Evolutionary conservation across 1,140 invertebrate species (phyloP).

Genomic region (Drosophila serrata): DNA sequence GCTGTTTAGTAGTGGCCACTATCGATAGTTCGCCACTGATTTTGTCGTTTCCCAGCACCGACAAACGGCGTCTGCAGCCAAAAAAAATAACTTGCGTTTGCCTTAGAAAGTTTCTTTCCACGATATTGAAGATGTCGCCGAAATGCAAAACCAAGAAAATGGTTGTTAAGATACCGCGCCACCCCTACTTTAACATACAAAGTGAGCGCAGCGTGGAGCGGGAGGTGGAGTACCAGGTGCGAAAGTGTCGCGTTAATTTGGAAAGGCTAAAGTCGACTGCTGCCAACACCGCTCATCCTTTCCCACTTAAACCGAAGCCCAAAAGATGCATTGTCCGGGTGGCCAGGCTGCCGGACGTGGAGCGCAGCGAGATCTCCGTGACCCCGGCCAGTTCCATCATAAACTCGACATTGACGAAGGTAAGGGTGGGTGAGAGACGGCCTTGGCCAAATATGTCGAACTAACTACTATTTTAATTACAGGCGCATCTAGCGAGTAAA

Average conservation of each 20-base stretch:
- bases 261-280: conserved; percentile 49
- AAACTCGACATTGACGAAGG: conserved; percentile 63
- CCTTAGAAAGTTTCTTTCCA: neutral
- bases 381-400: conserved; percentile 75
- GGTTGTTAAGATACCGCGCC: conserved; percentile 60
- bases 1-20: neutral
- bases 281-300: neutral
- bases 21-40: neutral
- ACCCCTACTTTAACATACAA: conserved; percentile 54
- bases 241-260: conserved; percentile 70
- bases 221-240: conserved; percentile 25
- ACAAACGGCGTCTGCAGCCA: conserved; percentile 19
- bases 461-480: neutral
- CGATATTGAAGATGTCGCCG: conserved; percentile 42
- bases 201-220: conserved; percentile 6
- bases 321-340: conserved; percentile 69
- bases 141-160: conserved; percentile 57
- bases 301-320: conserved; percentile 42
- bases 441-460: neutral
- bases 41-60: conserved; percentile 8
- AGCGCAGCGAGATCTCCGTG: conserved; percentile 64
- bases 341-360: conserved; percentile 59
- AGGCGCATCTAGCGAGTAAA: neutral
- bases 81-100: conserved; percentile 3
- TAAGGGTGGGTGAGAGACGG: neutral